Conservation (phyloP, 2,113 vertebrate species). For the Grallaria varia region DNA sequence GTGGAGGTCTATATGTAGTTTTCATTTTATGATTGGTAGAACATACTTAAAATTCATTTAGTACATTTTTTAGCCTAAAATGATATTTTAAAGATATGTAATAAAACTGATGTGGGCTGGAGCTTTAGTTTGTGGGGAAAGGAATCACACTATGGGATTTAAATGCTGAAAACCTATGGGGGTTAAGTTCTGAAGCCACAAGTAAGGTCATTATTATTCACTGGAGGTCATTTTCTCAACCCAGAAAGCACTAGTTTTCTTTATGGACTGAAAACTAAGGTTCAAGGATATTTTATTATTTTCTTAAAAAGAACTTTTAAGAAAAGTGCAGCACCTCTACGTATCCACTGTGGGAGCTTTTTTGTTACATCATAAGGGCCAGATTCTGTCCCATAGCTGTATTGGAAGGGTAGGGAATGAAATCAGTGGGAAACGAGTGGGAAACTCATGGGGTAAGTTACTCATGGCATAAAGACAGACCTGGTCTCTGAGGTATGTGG, state of each 20-base stretch:
- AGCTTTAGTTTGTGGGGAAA: conserved; percentile 23
- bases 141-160: neutral
- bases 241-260: neutral
- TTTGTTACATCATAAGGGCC: neutral
- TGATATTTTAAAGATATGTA: neutral
- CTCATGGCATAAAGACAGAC: neutral
- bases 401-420: neutral
- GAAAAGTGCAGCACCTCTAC: neutral
- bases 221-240: neutral
- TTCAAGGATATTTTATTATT: neutral
- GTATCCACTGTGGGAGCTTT: neutral
- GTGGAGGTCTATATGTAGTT: neutral
- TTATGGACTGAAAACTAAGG: conserved; percentile 23
- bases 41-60: neutral
- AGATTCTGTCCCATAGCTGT: neutral
- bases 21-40: neutral
- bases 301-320: neutral
- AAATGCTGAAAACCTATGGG: neutral
- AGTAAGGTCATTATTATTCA: conserved; percentile 12
- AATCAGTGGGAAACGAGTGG: neutral
- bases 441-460: neutral
- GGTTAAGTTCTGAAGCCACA: conserved; percentile 29
- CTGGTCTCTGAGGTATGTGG: neutral
- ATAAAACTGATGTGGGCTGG: conserved; percentile 19
- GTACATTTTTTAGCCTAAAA: conserved; percentile 21